A percentile compares a stretch with the other conserved stretches of the same genome.
Conservation (phyloP, 2,888 invertebrate species). For the Ferdinandea cuprea region DNA sequence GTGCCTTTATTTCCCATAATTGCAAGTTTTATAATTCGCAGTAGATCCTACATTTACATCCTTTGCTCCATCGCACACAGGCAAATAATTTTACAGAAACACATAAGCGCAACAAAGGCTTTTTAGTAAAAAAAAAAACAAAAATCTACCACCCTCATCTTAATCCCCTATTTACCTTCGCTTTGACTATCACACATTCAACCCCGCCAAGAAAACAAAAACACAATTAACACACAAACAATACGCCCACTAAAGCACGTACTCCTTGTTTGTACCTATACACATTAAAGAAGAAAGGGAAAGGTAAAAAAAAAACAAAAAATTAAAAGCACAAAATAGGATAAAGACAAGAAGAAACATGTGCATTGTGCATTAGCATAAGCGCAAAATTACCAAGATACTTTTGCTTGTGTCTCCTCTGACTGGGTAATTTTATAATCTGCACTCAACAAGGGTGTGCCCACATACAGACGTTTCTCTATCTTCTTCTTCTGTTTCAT, state of each 20-base stretch:
- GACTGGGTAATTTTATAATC: constrained; percentile 38
- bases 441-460: constrained; percentile 35
- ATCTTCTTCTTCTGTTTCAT: constrained; percentile 5
- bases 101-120: constrained; percentile 1
- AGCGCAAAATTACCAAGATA: constrained; percentile 34
- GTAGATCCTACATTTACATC: background rate
- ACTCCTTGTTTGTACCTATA: no score
- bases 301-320: constrained; percentile 34
- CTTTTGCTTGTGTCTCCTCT: constrained; percentile 28
- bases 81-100: background rate
- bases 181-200: constrained; percentile 39
- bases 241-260: background rate
- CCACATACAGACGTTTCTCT: constrained; percentile 4
- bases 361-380: constrained; percentile 32
- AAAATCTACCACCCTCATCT: constrained; percentile 4
- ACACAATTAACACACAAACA: constrained; percentile 47
- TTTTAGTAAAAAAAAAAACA: no score
- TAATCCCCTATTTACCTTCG: constrained; percentile 34
- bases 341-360: constrained; percentile 29
- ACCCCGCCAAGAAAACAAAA: constrained; percentile 42
- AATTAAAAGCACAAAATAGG: constrained; percentile 24
- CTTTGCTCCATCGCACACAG: background rate
- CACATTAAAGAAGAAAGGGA: constrained; percentile 9
- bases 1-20: background rate
- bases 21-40: background rate